Base-by-base conservation (phyloP, 2,888 invertebrate genomes). In the Drosophila limbata region DNA sequence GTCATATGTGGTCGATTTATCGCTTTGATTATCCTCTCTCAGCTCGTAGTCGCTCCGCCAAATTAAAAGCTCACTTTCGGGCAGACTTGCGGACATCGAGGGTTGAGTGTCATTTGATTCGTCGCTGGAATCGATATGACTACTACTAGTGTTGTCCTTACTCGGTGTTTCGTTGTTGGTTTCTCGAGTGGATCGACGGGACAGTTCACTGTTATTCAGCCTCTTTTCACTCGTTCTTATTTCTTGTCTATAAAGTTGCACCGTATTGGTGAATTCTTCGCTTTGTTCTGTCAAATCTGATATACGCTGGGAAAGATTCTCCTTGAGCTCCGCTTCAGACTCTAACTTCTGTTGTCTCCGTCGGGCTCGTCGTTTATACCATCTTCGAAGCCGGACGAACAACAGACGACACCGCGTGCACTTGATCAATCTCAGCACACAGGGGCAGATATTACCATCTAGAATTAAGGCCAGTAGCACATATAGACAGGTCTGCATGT, bases 401-500 rank as follows among this genome's bases (percentile, higher is more conserved):
- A 39, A 5, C 11, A 4, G 3, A 6, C 48, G 50, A 19, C 52
- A 64, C 1, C 56, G 47, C 4, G 3, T 4, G 19, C 70, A 69
- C 6, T 35, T 65, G n/a, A 61, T 2, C 10, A 45, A n/a, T 3
- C 53, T 33, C 0, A 1, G 6, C 0, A 52, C 0, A 19, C 21
- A 63, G 5, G 59, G 53, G 17, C 15, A 52, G 4, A 73, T 2
- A 19, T 42, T 55, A 1, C 57, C 65, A 21, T 79, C 66, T 3
- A 76, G 11, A 0, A 60, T 1, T 2, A 77, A 3, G 0, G 82
- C 62, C 19, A 75, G 1, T 0, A 77, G 0, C 8, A 60, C 5
- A 55, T 59, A 88, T 0, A 66, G 0, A 4, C 77, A 0, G 1
- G 69, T 15, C 42, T 84, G 83, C 0, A 71, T 0, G 5, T 65